phyloP scores from a whole-genome alignment of 64 coral and sea anemone species.

The Montipora efflorescens region DNA sequence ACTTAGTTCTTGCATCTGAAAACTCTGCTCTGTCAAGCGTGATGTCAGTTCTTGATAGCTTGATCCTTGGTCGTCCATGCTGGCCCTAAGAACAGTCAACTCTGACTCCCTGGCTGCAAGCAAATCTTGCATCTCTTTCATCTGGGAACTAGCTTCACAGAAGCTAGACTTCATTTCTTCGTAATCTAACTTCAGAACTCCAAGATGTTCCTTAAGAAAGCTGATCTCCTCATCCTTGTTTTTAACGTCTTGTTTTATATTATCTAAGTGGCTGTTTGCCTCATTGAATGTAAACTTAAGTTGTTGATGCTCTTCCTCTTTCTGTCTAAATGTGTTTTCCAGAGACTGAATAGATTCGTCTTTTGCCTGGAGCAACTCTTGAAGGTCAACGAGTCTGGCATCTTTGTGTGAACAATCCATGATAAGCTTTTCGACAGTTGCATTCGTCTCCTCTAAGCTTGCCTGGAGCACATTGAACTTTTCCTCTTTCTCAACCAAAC shows the following conservation, averaged over 20 bases:
- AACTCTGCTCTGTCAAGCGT: conserved; percentile 9
- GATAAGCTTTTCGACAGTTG: conserved; percentile 16
- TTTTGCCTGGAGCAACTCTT: conserved; percentile 42
- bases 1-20: conserved; percentile 10
- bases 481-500: conserved; percentile 49
- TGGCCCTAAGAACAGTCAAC: conserved; percentile 36
- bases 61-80: conserved; percentile 29
- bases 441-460: conserved; percentile 42
- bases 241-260: conserved; percentile 17
- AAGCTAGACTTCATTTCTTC: conserved; percentile 21
- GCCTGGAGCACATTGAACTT: conserved; percentile 52
- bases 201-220: conserved; percentile 29
- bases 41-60: conserved; percentile 18
- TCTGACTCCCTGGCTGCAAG: conserved; percentile 33
- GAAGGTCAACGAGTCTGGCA: neutral
- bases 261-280: conserved; percentile 5
- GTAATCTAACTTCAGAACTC: neutral
- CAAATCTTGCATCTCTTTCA: conserved; percentile 38
- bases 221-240: conserved; percentile 28
- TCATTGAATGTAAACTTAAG: neutral
- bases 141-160: conserved; percentile 31
- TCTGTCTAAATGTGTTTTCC: conserved; percentile 29
- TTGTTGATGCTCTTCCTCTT: neutral
- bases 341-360: conserved; percentile 39
- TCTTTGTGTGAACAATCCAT: conserved; percentile 10